Percentiles rank a stretch among this genome's conserved stretches.
These are phyloP conservation scores for Cephus runcator DNA, from an alignment of 2,888 invertebrate genomes.

Conservation along the genomic window DNA sequence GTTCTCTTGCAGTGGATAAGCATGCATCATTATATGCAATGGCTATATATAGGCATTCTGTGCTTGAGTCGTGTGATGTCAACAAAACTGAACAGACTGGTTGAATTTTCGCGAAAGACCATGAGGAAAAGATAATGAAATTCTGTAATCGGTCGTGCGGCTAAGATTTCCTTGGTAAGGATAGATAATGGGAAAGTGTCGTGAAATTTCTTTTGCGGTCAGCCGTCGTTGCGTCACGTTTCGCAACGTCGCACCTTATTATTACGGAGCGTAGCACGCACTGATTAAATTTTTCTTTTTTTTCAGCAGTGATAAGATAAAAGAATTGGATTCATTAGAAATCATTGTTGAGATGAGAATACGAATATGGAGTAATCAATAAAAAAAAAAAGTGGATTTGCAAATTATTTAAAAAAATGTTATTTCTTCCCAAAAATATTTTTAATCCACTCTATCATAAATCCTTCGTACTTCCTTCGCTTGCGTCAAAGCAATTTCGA, in stretches of 20 bases:
- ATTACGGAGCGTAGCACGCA: not conserved
- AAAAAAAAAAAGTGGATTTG: no score
- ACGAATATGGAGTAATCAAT: not conserved
- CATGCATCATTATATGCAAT: not conserved
- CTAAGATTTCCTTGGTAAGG: not conserved
- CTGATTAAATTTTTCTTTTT: not conserved
- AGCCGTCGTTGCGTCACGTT: not conserved
- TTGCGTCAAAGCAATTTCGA: not conserved
- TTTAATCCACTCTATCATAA: not conserved
- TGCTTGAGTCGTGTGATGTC: not conserved
- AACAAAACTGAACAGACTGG: not conserved
- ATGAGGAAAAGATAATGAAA: not conserved
- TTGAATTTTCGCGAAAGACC: not conserved
- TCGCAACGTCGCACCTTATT: not conserved
- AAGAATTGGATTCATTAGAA: not conserved
- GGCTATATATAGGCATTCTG: not conserved
- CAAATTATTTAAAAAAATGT: no score
- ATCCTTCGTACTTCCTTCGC: not conserved
- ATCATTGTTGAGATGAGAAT: not conserved
- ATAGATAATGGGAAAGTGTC: not conserved
- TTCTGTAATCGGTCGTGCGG: not conserved
- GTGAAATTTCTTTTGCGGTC: constrained; percentile 6
- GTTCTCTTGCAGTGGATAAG: not conserved
- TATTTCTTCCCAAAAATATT: not conserved
- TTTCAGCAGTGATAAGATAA: not conserved